phyloP scores from a whole-genome alignment of 2,797 vertebrate genomes.

The Hypotaenidia philippensis region DNA sequence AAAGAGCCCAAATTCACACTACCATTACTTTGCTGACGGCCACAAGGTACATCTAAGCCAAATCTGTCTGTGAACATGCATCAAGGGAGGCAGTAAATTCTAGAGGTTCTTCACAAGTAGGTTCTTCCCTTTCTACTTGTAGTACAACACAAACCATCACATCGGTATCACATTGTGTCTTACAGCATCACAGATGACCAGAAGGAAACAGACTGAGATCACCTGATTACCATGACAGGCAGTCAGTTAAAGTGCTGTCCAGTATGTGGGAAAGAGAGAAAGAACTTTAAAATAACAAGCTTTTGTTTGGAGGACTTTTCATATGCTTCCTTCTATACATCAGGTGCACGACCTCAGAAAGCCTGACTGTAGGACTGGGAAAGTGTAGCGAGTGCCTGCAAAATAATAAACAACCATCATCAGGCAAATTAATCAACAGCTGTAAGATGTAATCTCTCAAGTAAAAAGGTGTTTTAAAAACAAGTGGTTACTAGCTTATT shows the following conservation, averaged over 20 bases:
- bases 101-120: not conserved
- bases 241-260: not conserved
- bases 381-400: fast-evolving
- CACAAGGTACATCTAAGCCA: not conserved
- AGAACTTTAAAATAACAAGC: not conserved
- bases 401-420: not conserved
- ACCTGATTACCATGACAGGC: not conserved
- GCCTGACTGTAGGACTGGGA: not conserved
- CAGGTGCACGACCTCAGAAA: not conserved
- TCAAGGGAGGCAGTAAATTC: not conserved
- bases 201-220: not conserved
- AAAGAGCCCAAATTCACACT: not conserved
- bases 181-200: not conserved
- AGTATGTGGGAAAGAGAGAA: not conserved
- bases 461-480: not conserved
- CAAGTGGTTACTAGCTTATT: not conserved
- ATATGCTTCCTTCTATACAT: not conserved
- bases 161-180: not conserved
- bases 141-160: not conserved
- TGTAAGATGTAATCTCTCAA: not conserved
- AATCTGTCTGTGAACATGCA: not conserved
- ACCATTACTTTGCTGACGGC: not conserved
- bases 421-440: not conserved
- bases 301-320: not conserved
- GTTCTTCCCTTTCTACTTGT: not conserved